Evolutionary conservation across 2,797 vertebrate species (phyloP).

Genomic region (Anisognathus igniventris): DNA sequence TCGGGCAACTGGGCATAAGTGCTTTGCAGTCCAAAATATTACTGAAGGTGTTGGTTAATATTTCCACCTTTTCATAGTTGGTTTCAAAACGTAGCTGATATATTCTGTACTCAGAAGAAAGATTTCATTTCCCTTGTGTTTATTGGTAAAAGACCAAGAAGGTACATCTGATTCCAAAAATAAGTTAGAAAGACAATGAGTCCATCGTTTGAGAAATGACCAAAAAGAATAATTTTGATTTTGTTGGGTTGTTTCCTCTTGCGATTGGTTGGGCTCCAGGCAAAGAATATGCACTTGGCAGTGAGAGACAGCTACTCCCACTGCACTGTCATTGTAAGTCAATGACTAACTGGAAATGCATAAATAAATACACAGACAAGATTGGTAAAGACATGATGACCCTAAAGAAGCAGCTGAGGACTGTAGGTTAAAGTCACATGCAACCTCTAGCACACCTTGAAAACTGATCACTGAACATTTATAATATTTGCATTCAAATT

Average conservation of each 20-base stretch:
- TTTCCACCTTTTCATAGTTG: neutral
- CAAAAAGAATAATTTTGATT: neutral
- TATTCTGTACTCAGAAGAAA: neutral
- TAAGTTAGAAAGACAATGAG: neutral
- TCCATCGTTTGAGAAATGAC: neutral
- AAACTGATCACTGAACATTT: neutral
- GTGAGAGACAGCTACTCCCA: neutral
- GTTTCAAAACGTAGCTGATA: neutral
- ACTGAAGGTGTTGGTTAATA: neutral
- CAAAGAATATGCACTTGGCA: neutral
- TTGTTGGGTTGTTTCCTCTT: neutral
- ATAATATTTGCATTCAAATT: neutral
- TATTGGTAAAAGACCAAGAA: neutral
- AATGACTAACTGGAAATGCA: neutral
- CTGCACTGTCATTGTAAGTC: neutral
- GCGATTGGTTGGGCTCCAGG: neutral
- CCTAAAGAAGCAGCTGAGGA: neutral
- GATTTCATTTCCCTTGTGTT: neutral
- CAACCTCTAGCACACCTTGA: neutral
- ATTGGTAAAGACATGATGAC: neutral
- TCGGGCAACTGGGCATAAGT: neutral
- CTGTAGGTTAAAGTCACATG: neutral
- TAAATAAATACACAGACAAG: neutral
- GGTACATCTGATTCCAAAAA: neutral
- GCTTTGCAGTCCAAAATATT: neutral